Evolutionary conservation across 2,888 invertebrate species (phyloP).

Genomic region (Ferdinandea cuprea): DNA sequence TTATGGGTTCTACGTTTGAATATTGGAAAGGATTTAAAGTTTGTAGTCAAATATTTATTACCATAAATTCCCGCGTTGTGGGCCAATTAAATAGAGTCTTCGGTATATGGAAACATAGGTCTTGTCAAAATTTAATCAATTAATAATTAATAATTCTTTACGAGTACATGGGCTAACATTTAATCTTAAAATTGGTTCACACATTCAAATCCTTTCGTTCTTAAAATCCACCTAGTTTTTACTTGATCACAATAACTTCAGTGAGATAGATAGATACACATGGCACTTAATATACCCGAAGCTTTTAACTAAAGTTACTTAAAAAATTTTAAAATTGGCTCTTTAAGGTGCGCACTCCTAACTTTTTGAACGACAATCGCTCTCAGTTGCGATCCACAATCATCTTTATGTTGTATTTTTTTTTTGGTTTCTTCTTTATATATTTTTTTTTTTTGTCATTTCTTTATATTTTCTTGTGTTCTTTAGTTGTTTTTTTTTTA

Average conservation of each 20-base stretch:
- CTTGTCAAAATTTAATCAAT: too few species aligned
- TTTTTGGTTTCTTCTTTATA: slow-evolving; percentile 37
- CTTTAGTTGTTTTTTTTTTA: slow-evolving; percentile 53
- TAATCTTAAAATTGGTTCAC: too few species aligned
- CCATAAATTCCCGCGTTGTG: too few species aligned
- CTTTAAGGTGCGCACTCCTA: slow-evolving; percentile 60
- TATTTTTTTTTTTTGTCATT: slow-evolving; percentile 47
- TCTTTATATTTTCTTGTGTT: slow-evolving; percentile 61
- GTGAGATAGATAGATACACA: background rate
- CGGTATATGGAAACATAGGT: too few species aligned
- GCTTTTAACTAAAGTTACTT: slow-evolving; percentile 22
- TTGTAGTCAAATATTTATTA: too few species aligned
- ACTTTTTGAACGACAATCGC: slow-evolving; percentile 50
- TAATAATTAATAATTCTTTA: too few species aligned
- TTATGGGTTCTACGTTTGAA: too few species aligned
- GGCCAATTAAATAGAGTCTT: too few species aligned
- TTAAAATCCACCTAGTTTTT: too few species aligned
- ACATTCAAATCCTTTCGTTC: too few species aligned
- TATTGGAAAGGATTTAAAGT: too few species aligned
- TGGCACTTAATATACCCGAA: slow-evolving; percentile 13
- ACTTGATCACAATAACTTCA: background rate
- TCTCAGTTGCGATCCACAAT: slow-evolving; percentile 66
- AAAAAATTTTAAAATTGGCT: slow-evolving; percentile 29
- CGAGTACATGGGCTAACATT: too few species aligned
- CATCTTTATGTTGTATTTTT: slow-evolving; percentile 65